Evolutionary conservation across 2,113 vertebrate genomes (phyloP).

Genomic region (Platichthys flesus): DNA sequence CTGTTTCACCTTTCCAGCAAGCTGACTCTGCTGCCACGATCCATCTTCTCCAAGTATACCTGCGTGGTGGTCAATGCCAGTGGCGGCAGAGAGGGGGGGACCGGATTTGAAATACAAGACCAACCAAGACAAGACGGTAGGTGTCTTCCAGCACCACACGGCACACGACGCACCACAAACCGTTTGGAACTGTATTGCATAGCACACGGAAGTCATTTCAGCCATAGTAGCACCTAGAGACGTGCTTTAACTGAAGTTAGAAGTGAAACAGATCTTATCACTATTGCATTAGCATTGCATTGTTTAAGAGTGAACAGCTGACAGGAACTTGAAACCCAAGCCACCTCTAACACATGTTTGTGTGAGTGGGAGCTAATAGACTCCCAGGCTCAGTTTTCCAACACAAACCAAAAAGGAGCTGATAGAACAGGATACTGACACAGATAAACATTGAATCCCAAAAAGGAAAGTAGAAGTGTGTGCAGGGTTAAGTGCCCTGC

Average conservation of each 20-base stretch:
- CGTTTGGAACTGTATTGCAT: not conserved
- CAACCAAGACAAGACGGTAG: fast-evolving
- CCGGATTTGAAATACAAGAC: fast-evolving
- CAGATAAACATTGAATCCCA: not conserved
- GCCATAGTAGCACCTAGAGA: no score
- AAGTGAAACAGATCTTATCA: not conserved
- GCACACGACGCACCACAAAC: not conserved
- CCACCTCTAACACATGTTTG: not conserved
- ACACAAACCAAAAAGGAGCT: not conserved
- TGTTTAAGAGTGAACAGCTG: not conserved
- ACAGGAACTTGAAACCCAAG: not conserved
- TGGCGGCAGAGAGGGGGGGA: slow-evolving; percentile 3
- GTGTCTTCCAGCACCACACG: not conserved
- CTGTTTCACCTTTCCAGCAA: slow-evolving; percentile 64
- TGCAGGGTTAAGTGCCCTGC: no score
- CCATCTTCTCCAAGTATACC: not conserved
- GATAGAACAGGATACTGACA: not conserved
- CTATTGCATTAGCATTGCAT: not conserved
- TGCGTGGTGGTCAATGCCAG: slow-evolving; percentile 64
- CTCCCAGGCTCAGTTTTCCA: not conserved
- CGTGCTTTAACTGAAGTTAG: not conserved
- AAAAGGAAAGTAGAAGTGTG: not conserved
- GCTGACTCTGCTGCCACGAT: not conserved
- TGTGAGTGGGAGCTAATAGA: not conserved
- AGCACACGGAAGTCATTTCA: not conserved